These are phyloP conservation scores for Lophochroa leadbeateri DNA, from an alignment of 2,113 vertebrate genomes.

Conservation along the genomic window DNA sequence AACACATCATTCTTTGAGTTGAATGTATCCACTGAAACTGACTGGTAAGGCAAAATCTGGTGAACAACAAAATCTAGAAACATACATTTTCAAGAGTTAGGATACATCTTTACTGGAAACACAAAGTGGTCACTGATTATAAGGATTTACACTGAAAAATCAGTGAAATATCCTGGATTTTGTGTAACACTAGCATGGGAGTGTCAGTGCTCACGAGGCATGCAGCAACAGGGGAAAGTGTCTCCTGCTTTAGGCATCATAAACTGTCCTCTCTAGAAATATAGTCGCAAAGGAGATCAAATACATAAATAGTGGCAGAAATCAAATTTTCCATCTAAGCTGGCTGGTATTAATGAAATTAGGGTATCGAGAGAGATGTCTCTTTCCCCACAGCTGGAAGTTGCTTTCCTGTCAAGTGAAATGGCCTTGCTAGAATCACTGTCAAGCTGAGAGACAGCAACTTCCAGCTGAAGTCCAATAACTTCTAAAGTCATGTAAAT, in stretches of 20 bases:
- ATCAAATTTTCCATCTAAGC: not conserved
- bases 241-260: not conserved
- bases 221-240: not conserved
- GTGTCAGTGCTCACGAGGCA: not conserved
- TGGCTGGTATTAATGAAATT: not conserved
- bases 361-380: not conserved
- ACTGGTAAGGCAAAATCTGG: constrained; percentile 90
- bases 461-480: constrained; percentile 61
- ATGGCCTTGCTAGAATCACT: constrained; percentile 45
- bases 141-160: not conserved
- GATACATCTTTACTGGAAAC: not conserved
- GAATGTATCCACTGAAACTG: constrained; percentile 93
- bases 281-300: not conserved
- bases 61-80: constrained; percentile 92
- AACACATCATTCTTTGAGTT: constrained; percentile 94
- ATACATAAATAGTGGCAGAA: not conserved
- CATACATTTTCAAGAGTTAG: constrained; percentile 28
- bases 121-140: not conserved
- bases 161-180: not conserved
- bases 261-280: not conserved
- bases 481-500: constrained; percentile 58
- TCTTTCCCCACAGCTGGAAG: constrained; percentile 38
- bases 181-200: not conserved
- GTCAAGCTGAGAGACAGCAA: constrained; percentile 56
- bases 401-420: not conserved